Conservation (phyloP, 30 jellyfish, hydroid and myxozoan genomes). For the Pseudorhiza aurosa region DNA sequence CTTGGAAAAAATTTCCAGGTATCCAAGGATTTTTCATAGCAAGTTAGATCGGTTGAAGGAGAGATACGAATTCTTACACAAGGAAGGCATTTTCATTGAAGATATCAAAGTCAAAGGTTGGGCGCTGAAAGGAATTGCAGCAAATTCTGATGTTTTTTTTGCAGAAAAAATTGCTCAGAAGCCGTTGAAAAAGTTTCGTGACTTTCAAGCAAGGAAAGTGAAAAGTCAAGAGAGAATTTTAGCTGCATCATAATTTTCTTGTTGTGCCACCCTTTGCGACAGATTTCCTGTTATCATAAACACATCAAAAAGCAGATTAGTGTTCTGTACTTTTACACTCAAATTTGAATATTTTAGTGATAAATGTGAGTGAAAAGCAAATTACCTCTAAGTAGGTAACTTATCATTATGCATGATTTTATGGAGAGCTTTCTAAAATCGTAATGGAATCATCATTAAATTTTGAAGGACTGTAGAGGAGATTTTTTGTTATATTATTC, state of each 20-base stretch:
- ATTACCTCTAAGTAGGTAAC: too few relatives aligned
- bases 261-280: not conserved
- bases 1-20: slow-evolving; percentile 27
- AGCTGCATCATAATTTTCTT: not conserved
- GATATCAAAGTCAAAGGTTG: slow-evolving; percentile 56
- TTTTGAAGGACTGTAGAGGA: too few relatives aligned
- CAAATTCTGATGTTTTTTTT: slow-evolving; percentile 57
- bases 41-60: slow-evolving; percentile 23
- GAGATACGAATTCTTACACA: slow-evolving; percentile 34
- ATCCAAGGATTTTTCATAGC: slow-evolving; percentile 50
- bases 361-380: too few relatives aligned
- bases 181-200: slow-evolving; percentile 41
- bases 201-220: slow-evolving; percentile 42
- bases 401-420: too few relatives aligned
- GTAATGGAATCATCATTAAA: too few relatives aligned
- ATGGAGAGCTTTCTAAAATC: too few relatives aligned
- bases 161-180: slow-evolving; percentile 51
- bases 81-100: slow-evolving; percentile 27
- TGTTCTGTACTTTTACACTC: too few relatives aligned
- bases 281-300: not conserved
- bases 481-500: too few relatives aligned
- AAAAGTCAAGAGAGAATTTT: not conserved
- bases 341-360: too few relatives aligned
- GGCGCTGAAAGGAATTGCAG: slow-evolving; percentile 56
- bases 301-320: too few relatives aligned